Conservation (phyloP, 2,113 vertebrate genomes). For the Urocynchramus pylzowi region DNA sequence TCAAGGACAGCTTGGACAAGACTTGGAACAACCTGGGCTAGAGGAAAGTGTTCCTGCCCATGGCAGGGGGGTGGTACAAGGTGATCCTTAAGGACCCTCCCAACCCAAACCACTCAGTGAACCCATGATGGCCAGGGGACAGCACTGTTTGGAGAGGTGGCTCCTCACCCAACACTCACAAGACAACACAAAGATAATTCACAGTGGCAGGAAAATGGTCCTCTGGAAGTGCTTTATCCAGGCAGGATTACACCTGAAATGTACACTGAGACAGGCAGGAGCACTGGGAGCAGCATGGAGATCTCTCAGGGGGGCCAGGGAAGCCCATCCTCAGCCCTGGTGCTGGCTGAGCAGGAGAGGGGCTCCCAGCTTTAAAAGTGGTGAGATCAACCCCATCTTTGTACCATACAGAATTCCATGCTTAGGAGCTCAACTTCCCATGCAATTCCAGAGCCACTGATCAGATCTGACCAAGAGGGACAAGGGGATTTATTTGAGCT, state of each 20-base stretch:
- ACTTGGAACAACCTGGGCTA: neutral
- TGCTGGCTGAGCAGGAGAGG: neutral
- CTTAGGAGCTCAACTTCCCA: neutral
- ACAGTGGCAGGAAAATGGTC: neutral
- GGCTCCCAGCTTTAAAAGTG: neutral
- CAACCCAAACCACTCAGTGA: neutral
- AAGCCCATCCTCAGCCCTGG: accelerated
- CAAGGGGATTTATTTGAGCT: neutral
- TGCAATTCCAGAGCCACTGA: neutral
- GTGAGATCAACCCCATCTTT: neutral
- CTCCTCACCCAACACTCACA: neutral
- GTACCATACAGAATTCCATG: accelerated
- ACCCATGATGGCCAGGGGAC: neutral
- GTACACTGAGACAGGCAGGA: neutral
- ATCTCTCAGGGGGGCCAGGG: neutral
- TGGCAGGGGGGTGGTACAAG: neutral
- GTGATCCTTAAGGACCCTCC: neutral
- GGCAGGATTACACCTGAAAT: neutral
- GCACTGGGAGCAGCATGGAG: neutral
- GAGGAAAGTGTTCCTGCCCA: neutral
- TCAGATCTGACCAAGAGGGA: neutral
- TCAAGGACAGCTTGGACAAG: neutral
- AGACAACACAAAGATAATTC: neutral
- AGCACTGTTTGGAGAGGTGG: neutral
- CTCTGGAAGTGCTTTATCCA: neutral